Percentiles rank a stretch among this genome's conserved stretches.
phyloP scores from a whole-genome alignment of 1,140 invertebrate genomes.

The Brachionus rotundiformis region DNA sequence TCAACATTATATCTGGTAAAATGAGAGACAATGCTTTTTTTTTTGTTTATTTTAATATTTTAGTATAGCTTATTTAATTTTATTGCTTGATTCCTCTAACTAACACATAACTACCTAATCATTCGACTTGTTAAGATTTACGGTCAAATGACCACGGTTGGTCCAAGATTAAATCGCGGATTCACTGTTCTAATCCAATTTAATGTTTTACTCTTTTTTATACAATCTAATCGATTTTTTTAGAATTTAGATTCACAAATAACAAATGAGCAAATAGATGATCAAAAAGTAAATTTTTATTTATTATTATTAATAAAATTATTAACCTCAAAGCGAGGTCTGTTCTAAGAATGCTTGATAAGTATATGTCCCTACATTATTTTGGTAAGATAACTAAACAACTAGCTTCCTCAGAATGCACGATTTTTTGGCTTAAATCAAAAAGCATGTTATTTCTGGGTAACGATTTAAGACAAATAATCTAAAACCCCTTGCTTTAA shows the following conservation, averaged over 20 bases:
- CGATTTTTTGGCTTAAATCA: constrained; percentile 46
- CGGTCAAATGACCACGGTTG: background rate
- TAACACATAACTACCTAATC: constrained; percentile 19
- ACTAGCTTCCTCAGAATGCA: constrained; percentile 35
- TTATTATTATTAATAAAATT: background rate
- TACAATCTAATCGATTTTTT: constrained; percentile 7
- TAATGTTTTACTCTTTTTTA: background rate
- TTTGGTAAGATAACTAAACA: constrained; percentile 29
- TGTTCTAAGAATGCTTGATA: constrained; percentile 5
- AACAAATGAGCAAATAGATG: background rate
- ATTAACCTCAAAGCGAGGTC: background rate
- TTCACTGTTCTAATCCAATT: constrained; percentile 37
- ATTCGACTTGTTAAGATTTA: constrained; percentile 17
- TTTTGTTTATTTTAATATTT: background rate
- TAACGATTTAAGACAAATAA: constrained; percentile 36
- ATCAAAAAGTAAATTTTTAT: background rate
- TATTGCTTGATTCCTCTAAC: background rate
- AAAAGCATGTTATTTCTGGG: background rate
- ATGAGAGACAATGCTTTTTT: constrained; percentile 11
- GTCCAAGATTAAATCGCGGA: background rate
- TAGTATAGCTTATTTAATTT: constrained; percentile 14
- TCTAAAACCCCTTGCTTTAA: background rate
- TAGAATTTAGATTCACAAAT: background rate
- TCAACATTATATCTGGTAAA: constrained; percentile 2
- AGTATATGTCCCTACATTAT: constrained; percentile 4